Evolutionary conservation across 1,140 invertebrate species (phyloP).

Genomic region (Tetraneura akinire): DNA sequence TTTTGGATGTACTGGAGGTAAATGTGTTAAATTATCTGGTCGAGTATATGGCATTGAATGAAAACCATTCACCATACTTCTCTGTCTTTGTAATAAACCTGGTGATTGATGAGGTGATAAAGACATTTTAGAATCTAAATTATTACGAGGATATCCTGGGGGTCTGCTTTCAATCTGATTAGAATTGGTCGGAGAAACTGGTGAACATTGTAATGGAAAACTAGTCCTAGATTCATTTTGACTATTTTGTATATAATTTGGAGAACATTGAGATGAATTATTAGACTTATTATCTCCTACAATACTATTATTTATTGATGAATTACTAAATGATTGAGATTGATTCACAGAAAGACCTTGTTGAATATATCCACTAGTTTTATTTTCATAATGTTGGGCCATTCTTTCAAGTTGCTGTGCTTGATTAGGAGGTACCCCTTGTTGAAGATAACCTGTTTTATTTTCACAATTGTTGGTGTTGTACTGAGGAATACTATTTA

Average conservation of each 20-base stretch:
- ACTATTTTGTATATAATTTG: not conserved
- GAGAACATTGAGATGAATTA: not conserved
- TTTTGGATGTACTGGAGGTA: constrained; percentile 27
- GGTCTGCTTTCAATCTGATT: not conserved
- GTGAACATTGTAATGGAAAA: not conserved
- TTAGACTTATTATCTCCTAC: not conserved
- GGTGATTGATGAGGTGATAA: not conserved
- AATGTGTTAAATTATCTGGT: not conserved
- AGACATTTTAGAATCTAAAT: not conserved
- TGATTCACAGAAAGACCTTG: not conserved
- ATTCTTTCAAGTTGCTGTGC: constrained; percentile 34
- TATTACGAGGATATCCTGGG: not conserved
- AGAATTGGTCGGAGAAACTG: not conserved
- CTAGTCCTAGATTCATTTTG: not conserved
- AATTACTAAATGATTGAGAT: not conserved
- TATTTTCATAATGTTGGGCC: constrained; percentile 35
- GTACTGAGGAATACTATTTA: not conserved
- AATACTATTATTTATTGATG: not conserved
- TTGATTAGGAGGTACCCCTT: constrained; percentile 31
- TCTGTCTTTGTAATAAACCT: not conserved
- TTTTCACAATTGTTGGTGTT: not conserved
- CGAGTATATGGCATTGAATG: constrained; percentile 42
- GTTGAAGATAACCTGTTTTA: constrained; percentile 17
- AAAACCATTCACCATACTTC: constrained; percentile 43
- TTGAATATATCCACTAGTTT: constrained; percentile 19